Evolutionary conservation across 37 sponge, comb jelly and placozoan genomes (phyloP).

Genomic region (Axinella damicornis): DNA sequence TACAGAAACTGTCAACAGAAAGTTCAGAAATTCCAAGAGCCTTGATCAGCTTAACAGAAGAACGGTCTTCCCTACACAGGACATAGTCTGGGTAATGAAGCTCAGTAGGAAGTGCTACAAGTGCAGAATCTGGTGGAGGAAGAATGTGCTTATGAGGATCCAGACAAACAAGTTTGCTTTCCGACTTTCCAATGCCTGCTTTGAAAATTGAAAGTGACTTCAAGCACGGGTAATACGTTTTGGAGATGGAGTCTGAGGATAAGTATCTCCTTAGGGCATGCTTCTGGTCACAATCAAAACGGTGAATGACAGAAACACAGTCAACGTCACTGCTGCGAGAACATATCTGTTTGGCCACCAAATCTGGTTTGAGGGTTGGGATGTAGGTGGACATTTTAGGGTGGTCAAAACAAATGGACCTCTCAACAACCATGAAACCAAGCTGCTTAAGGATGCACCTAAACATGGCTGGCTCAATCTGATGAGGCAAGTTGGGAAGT

Average conservation of each 20-base stretch:
- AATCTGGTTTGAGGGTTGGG: too few species aligned
- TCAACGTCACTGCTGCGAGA: too few species aligned
- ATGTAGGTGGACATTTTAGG: too few species aligned
- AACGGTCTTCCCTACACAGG: neutral
- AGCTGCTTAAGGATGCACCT: neutral
- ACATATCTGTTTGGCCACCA: too few species aligned
- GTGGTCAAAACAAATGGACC: neutral
- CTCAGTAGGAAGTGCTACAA: neutral
- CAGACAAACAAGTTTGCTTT: neutral
- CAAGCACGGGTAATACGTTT: neutral
- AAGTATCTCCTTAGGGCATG: neutral
- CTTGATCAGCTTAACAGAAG: neutral
- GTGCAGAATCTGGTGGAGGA: neutral
- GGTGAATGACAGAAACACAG: too few species aligned
- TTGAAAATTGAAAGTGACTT: constrained; percentile 48
- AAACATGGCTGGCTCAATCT: too few species aligned
- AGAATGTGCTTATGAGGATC: constrained; percentile 3
- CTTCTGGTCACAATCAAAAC: neutral
- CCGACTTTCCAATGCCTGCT: constrained; percentile 37
- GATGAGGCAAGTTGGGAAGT: too few species aligned
- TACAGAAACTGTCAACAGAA: constrained; percentile 25
- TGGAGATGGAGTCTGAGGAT: neutral
- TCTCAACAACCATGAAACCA: neutral
- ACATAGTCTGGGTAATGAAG: constrained; percentile 44
- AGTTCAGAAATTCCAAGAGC: constrained; percentile 13